These are phyloP conservation scores for Oceanodroma leucorhoa DNA, from an alignment of 2,797 vertebrate species.

Conservation along the genomic window DNA sequence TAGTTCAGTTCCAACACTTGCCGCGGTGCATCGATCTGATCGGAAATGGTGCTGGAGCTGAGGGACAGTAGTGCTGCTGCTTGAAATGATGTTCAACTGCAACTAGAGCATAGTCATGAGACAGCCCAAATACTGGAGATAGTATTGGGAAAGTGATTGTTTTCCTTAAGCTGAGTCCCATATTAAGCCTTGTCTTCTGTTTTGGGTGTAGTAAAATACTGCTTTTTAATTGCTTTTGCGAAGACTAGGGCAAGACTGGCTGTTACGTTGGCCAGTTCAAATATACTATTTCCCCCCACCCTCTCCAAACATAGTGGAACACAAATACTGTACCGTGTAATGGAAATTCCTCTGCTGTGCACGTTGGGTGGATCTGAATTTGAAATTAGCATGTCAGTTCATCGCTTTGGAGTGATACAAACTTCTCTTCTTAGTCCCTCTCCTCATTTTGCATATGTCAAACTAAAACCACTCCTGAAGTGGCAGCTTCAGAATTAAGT, in stretches of 20 bases:
- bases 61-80: background rate
- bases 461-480: background rate
- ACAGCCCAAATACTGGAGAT: background rate
- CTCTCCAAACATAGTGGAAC: background rate
- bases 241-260: background rate
- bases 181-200: background rate
- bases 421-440: background rate
- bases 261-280: background rate
- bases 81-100: background rate
- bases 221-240: background rate
- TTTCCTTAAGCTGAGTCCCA: background rate
- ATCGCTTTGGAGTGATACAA: background rate
- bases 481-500: constrained; percentile 33
- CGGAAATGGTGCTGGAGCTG: background rate
- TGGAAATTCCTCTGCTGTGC: background rate
- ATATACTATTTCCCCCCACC: background rate
- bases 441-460: background rate
- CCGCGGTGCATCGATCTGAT: background rate
- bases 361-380: background rate
- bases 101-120: background rate
- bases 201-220: background rate
- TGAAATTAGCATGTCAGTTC: background rate
- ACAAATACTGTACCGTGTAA: background rate
- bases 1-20: background rate
- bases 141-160: background rate